Percentiles rank a stretch among this genome's conserved stretches.
These are phyloP conservation scores for Eulimnadia texana DNA, from an alignment of 1,140 invertebrate genomes.

Conservation along the genomic window DNA sequence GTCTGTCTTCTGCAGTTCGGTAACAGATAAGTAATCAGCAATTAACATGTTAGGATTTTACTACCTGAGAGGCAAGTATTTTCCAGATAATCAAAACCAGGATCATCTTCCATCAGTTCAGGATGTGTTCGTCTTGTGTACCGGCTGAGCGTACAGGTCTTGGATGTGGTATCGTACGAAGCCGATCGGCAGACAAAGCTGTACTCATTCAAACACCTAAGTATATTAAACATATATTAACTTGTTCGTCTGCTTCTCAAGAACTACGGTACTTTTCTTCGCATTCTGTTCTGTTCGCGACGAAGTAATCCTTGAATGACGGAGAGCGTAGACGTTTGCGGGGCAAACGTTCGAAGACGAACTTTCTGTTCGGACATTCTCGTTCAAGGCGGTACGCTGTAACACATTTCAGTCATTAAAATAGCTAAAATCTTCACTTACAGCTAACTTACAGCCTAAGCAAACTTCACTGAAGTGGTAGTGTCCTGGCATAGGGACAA, in stretches of 20 bases:
- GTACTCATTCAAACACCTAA: slow-evolving; percentile 69
- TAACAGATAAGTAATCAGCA: no score
- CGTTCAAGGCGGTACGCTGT: slow-evolving; percentile 64
- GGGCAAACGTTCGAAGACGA: slow-evolving; percentile 72
- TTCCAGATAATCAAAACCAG: slow-evolving; percentile 76
- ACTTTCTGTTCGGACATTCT: slow-evolving; percentile 69
- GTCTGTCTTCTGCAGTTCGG: slow-evolving; percentile 47
- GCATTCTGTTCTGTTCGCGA: slow-evolving; percentile 66
- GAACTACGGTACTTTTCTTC: slow-evolving; percentile 47
- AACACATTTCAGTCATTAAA: no score
- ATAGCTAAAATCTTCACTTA: no score
- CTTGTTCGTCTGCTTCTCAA: background rate
- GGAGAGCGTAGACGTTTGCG: slow-evolving; percentile 30
- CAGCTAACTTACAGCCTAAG: slow-evolving; percentile 54
- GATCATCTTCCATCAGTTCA: slow-evolving; percentile 62
- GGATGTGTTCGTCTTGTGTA: slow-evolving; percentile 72
- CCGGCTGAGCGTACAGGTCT: slow-evolving; percentile 60
- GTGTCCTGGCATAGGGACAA: slow-evolving; percentile 69
- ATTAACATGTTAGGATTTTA: no score
- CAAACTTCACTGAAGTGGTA: slow-evolving; percentile 82
- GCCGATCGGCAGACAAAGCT: slow-evolving; percentile 73
- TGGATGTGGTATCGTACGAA: slow-evolving; percentile 55
- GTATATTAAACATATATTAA: background rate
- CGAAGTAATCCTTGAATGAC: slow-evolving; percentile 37
- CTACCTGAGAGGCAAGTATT: slow-evolving; percentile 81